Conservation (phyloP, 2,888 invertebrate species). For the Orchesella flavescens region DNA sequence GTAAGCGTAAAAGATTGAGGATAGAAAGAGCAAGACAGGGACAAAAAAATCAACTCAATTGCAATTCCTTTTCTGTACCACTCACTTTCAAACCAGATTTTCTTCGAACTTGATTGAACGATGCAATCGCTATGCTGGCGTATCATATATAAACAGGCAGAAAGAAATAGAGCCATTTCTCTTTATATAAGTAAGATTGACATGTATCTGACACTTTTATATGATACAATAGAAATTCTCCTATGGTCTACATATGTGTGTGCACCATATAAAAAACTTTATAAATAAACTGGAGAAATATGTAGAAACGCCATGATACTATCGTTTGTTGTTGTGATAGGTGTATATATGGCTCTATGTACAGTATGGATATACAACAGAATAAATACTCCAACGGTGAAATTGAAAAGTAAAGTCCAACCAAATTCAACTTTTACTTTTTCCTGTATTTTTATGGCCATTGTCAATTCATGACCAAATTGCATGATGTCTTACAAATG, state of each 20-base stretch:
- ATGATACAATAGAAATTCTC: not conserved
- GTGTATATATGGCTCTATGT: slow-evolving; percentile 2
- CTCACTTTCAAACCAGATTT: slow-evolving; percentile 57
- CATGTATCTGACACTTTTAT: slow-evolving; percentile 29
- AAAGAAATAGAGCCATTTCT: slow-evolving; percentile 47
- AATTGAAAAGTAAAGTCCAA: slow-evolving; percentile 58
- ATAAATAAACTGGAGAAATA: not conserved
- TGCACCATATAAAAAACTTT: not conserved
- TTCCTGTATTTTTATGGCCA: not conserved
- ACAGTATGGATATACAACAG: not conserved
- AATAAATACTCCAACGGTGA: slow-evolving; percentile 48
- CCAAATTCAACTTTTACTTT: slow-evolving; percentile 47
- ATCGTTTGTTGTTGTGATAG: not conserved
- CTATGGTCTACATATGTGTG: not conserved
- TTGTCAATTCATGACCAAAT: not conserved
- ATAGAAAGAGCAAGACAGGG: slow-evolving; percentile 17
- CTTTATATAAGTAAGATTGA: slow-evolving; percentile 60
- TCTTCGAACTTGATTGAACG: slow-evolving; percentile 61
- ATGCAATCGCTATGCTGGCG: slow-evolving; percentile 51
- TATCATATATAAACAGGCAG: slow-evolving; percentile 11
- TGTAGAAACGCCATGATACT: not conserved
- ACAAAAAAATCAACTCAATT: slow-evolving; percentile 49
- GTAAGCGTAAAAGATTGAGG: too few relatives aligned
- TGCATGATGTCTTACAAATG: too few relatives aligned
- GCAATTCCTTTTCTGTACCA: slow-evolving; percentile 36